Conservation (phyloP, 2,888 invertebrate genomes). For the Watsonalla binaria region DNA sequence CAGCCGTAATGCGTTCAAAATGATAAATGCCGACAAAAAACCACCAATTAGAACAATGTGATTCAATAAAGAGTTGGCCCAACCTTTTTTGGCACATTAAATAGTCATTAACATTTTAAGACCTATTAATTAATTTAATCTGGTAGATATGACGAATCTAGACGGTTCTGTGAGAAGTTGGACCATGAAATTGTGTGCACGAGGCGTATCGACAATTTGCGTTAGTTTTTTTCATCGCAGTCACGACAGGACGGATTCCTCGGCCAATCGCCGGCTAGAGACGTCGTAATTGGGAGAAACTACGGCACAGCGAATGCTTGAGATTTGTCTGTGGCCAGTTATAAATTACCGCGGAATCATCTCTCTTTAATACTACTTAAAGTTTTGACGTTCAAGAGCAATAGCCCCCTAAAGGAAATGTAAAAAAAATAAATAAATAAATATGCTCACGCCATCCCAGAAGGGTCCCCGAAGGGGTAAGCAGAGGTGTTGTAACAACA, state of each 20-base stretch:
- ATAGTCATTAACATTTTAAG: constrained; percentile 50
- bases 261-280: constrained; percentile 71
- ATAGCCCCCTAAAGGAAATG: no score
- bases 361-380: constrained; percentile 19
- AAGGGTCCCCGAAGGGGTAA: no score
- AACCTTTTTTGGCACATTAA: constrained; percentile 44
- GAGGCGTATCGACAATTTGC: constrained; percentile 78
- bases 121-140: constrained; percentile 54
- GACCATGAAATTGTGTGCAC: constrained; percentile 77
- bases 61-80: constrained; percentile 45
- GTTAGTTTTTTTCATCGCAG: constrained; percentile 76
- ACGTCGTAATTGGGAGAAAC: constrained; percentile 76
- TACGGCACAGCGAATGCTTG: constrained; percentile 70
- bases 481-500: no score
- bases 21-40: constrained; percentile 48
- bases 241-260: constrained; percentile 76
- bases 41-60: constrained; percentile 51
- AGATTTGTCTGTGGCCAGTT: constrained; percentile 54
- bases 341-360: constrained; percentile 47
- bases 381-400: background rate
- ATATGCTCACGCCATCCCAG: no score
- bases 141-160: constrained; percentile 70
- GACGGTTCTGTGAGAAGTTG: constrained; percentile 62
- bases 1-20: constrained; percentile 38
- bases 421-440: no score